Evolutionary conservation across 2,113 vertebrate genomes (phyloP), one percentile per base, ranked within the genome.

Genomic region (Carollia perspicillata): DNA sequence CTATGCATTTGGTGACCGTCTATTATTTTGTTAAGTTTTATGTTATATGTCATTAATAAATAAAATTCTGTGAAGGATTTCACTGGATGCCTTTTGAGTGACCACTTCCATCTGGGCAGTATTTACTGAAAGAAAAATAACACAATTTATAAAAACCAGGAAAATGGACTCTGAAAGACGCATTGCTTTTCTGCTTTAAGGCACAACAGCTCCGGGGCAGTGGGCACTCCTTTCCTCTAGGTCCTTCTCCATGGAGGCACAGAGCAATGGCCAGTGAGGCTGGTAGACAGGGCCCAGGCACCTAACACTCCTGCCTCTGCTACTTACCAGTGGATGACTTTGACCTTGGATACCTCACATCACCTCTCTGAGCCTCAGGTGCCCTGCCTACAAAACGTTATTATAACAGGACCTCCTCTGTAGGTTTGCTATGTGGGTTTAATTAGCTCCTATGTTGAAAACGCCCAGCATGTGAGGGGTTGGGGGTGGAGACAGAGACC

Each of bases 41-140:
- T 86, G 53, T 84, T 58, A 60, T 77, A 6, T 60, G 69, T 81
- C 93, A 93, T 95, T 92, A 96, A 92, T 79, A 84, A 93, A 84
- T 80, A 69, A 84, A 86, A 93, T 91, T 71, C 87, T 71, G 51
- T 42, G 44, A 40, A 94, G 69, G 71, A 40, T 90, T 96, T 94
- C 84, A 84, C 88, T 83, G 92, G 84, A 60, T 37, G 58, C 63
- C 53, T 84, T 20, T 90, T 92, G 72, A 71, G 80, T 69, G 80
- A 92, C 74, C 33, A 14, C 49, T 51, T 74, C 33, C 71, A 77
- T 42, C 35, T 53, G 33, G 72, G 58, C 65, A 30, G 47, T 72
- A 13, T 89, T 93, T 68, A 68, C 49, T 84, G 79, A 84, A 68
- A 58, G 68, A 81, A 79, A 87, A 84, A 12, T 16, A 87, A 84